Conservation (phyloP, 2,888 invertebrate genomes). For the Notocelia uddmanniana region DNA sequence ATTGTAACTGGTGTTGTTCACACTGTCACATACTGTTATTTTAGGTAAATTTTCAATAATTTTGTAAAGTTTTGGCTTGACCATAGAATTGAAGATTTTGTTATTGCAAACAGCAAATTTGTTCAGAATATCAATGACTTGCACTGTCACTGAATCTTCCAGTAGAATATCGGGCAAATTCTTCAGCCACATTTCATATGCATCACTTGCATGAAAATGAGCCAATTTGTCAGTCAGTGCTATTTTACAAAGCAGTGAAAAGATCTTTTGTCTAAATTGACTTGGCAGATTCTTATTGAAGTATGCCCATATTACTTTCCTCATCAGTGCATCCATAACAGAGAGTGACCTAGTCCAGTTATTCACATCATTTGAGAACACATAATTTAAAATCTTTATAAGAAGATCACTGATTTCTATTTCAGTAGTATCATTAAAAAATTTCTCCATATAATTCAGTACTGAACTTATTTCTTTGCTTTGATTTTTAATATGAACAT, state of each 20-base stretch:
- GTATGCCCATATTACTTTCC: constrained; percentile 73
- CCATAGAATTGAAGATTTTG: constrained; percentile 75
- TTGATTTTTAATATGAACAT: constrained; percentile 70
- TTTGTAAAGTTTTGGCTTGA: constrained; percentile 71
- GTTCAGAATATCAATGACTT: constrained; percentile 85
- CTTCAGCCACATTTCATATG: constrained; percentile 82
- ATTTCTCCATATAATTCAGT: constrained; percentile 83
- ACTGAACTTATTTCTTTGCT: constrained; percentile 70
- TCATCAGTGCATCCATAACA: constrained; percentile 69
- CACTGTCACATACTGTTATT: constrained; percentile 70
- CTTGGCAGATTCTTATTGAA: constrained; percentile 63
- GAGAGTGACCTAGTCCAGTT: constrained; percentile 71
- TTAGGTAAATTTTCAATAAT: constrained; percentile 80
- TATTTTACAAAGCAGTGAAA: constrained; percentile 76
- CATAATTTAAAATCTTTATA: constrained; percentile 67
- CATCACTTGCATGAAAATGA: constrained; percentile 70
- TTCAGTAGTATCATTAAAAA: constrained; percentile 64
- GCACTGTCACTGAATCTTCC: constrained; percentile 75
- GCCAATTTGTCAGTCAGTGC: constrained; percentile 72
- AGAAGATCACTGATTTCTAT: constrained; percentile 62
- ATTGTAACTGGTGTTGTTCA: constrained; percentile 74
- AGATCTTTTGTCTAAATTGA: constrained; percentile 71
- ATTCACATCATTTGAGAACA: constrained; percentile 69
- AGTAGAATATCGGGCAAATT: constrained; percentile 86
- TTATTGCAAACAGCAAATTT: constrained; percentile 86